Conservation (phyloP, 2,888 invertebrate genomes). For the Lasius fuliginosus region DNA sequence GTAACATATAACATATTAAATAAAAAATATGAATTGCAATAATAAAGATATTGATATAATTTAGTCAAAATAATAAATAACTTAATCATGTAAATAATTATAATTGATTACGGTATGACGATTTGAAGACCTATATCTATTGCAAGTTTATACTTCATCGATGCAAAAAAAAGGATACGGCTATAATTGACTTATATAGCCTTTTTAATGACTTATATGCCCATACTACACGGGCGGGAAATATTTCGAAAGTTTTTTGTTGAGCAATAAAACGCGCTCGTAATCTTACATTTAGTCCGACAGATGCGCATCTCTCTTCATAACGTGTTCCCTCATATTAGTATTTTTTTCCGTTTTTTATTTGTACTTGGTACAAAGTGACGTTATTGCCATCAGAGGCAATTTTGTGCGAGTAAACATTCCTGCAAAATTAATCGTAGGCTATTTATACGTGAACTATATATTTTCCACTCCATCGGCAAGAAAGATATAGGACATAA, state of each 20-base stretch:
- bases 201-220: neutral
- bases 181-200: neutral
- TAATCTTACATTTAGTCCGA: neutral
- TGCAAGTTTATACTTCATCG: neutral
- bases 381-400: conserved; percentile 45
- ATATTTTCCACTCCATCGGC: neutral
- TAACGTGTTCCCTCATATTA: neutral
- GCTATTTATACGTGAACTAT: conserved; percentile 1
- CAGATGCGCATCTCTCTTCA: neutral
- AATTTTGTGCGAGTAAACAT: conserved; percentile 40
- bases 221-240: neutral
- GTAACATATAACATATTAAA: neutral
- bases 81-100: neutral
- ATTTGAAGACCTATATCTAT: neutral
- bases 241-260: conserved; percentile 2
- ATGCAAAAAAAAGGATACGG: neutral
- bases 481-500: conserved; percentile 8
- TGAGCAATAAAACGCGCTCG: neutral
- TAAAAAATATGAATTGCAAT: neutral
- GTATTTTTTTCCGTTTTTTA: neutral
- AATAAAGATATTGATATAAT: neutral
- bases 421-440: conserved; percentile 20
- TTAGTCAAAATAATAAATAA: neutral
- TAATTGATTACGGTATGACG: neutral
- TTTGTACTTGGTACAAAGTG: neutral